Evolutionary conservation across 1,140 invertebrate genomes (phyloP), one percentile per base, ranked within the genome.

Genomic region (Eurosta solidaginis): DNA sequence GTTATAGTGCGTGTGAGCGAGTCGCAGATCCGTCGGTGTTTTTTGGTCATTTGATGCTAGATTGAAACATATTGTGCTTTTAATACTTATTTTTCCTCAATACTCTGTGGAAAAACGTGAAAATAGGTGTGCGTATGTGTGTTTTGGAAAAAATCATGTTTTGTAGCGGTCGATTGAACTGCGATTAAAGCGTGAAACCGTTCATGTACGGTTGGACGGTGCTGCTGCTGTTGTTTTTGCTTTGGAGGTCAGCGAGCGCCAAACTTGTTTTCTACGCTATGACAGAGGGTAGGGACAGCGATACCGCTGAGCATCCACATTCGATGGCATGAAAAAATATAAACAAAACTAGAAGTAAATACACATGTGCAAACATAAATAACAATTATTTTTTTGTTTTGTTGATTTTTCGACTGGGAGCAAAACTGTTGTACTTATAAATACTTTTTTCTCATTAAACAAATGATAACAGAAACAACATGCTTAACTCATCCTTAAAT

Each of bases 21-120:
- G 49, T 78, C 52, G 49, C 17, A 54, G 59, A 78, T 33, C 78
- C 78, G 78, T 77, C 78, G 78, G 78, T 79, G 50, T 79, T 50
- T n/a, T n/a, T 79, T 50, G 74, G 63, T 74, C 27, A 74, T 74
- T 74, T 74, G 36, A 29, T 74, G 68, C 40, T 74, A 36, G 44
- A 74, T 74, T 74, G 44, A 74, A 74, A 45, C 20, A 45, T 45
- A 74, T 74, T 74, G 44, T 74, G 44, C 20, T 47, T 74, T 74
- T 44, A 29, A 10, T 73, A 45, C 17, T 68, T 74, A 6, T 68
- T 42, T 42, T 9, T 44, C 22, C 20, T 29, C 59, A n/a, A 52
- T 22, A 4, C 40, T 27, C 27, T 50, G 6, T 2, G 33, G 29
- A 40, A 40, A 68, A 68, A 68, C n/a, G 59, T 68, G 29, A 40